These are phyloP conservation scores for Pelodiscus sinensis DNA, from an alignment of 2,113 vertebrate genomes.

Conservation along the genomic window DNA sequence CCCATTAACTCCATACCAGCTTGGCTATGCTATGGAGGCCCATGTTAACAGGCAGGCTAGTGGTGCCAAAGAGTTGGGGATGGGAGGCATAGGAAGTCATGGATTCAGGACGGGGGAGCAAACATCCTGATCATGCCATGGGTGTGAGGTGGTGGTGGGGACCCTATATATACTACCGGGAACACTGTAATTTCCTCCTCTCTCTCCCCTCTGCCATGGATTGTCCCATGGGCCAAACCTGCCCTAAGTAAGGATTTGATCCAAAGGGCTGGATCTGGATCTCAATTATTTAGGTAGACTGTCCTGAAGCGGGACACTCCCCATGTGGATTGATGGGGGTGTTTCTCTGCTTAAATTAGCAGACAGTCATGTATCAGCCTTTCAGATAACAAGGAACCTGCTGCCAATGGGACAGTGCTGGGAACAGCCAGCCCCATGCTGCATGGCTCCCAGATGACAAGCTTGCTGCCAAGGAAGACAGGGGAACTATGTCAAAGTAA, in stretches of 20 bases:
- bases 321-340: not conserved
- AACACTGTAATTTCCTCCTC: not conserved
- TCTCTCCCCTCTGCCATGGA: not conserved
- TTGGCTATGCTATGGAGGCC: not conserved
- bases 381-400: not conserved
- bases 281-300: not conserved
- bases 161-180: not conserved
- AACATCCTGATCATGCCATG: not conserved
- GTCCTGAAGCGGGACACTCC: accelerated
- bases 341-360: accelerated
- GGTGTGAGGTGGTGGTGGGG: not conserved
- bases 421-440: not conserved
- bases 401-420: not conserved
- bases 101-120: not conserved
- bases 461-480: not conserved
- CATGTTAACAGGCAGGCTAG: not conserved
- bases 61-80: not conserved
- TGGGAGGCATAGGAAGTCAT: not conserved
- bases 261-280: not conserved
- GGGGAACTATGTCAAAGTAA: not conserved
- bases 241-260: not conserved
- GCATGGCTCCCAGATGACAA: not conserved
- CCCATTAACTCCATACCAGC: not conserved
- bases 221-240: not conserved
- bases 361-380: not conserved